phyloP scores from a whole-genome alignment of 1,140 invertebrate genomes.

The Streblospio benedicti region DNA sequence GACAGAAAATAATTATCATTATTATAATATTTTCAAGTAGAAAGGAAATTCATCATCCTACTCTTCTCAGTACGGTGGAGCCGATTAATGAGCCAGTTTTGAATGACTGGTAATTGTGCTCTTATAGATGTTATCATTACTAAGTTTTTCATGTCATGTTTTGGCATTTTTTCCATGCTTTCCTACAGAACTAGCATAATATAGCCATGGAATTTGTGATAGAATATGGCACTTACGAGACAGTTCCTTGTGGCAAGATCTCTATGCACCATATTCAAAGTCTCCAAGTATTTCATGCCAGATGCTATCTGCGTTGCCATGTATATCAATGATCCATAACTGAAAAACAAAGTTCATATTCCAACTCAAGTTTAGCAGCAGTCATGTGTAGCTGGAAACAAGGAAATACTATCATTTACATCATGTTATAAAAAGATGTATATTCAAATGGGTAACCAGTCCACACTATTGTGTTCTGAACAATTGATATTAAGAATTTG shows the following conservation, averaged over 20 bases:
- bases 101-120: no score
- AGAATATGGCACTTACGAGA: no score
- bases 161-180: no score
- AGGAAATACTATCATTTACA: neutral
- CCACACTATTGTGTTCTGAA: neutral
- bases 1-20: no score
- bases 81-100: no score
- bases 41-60: no score
- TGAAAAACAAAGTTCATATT: conserved; percentile 47
- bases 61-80: no score
- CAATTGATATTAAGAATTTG: neutral
- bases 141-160: no score
- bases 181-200: no score
- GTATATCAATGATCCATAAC: conserved; percentile 69
- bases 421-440: neutral
- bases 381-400: neutral
- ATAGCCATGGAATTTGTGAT: no score
- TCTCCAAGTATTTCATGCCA: conserved; percentile 80
- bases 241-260: conserved; percentile 73
- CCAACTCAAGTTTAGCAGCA: neutral
- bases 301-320: conserved; percentile 75
- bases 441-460: neutral
- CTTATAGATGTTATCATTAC: no score
- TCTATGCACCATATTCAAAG: conserved; percentile 67
- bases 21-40: no score